These are phyloP conservation scores for Dasysyrphus albostriatus DNA, from an alignment of 2,888 invertebrate species.

Conservation along the genomic window DNA sequence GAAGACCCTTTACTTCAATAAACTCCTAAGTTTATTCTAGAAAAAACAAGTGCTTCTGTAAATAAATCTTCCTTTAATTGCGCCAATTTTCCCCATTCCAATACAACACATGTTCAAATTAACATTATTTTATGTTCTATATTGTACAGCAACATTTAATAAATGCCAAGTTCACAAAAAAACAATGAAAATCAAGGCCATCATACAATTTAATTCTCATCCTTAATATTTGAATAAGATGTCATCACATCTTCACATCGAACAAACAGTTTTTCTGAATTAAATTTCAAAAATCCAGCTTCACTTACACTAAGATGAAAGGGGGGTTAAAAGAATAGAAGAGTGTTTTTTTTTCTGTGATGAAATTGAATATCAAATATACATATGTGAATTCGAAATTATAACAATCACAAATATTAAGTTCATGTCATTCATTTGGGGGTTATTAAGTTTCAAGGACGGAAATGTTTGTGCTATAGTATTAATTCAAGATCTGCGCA, in stretches of 20 bases:
- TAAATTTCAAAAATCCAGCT: not conserved
- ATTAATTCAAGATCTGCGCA: slow-evolving; percentile 13
- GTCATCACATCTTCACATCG: not conserved
- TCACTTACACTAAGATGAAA: not conserved
- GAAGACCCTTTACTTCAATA: too few relatives aligned
- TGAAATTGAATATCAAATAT: not conserved
- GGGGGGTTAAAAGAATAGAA: not conserved
- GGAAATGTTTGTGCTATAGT: not conserved
- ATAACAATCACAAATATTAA: slow-evolving; percentile 19
- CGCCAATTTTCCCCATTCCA: not conserved
- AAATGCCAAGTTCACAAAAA: not conserved
- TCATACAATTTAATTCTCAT: not conserved
- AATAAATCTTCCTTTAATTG: not conserved
- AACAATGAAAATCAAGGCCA: not conserved
- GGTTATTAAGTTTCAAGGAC: slow-evolving; percentile 30
- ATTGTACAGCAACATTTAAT: not conserved
- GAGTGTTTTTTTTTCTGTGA: not conserved
- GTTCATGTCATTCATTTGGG: slow-evolving; percentile 8
- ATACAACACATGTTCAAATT: not conserved
- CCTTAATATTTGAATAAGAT: slow-evolving; percentile 14
- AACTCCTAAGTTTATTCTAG: too few relatives aligned
- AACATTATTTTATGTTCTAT: not conserved
- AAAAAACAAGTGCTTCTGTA: not conserved
- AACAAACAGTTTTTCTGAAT: not conserved
- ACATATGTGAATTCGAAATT: slow-evolving; percentile 7